Conservation (phyloP, 2,888 invertebrate genomes). For the Anthophora plumipes region DNA sequence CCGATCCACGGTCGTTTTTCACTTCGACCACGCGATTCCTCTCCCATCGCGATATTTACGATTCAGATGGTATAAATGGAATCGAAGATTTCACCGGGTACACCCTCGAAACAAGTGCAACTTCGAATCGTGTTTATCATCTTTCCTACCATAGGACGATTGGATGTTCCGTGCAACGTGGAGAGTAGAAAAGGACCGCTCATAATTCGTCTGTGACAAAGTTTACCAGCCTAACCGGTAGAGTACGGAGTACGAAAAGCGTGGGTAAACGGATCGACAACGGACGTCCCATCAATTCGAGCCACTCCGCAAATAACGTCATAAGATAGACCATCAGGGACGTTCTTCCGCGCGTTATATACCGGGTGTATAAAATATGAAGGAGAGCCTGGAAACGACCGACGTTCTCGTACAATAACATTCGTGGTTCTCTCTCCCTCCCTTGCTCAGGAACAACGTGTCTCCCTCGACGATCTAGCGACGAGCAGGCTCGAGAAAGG, state of each 20-base stretch:
- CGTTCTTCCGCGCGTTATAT: conserved; percentile 70
- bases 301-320: conserved; percentile 76
- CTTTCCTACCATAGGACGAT: conserved; percentile 23
- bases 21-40: conserved; percentile 40
- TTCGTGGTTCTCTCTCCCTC: conserved; percentile 67
- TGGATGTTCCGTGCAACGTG: conserved; percentile 55
- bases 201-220: conserved; percentile 54
- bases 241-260: conserved; percentile 6
- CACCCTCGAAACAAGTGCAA: conserved; percentile 2
- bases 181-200: conserved; percentile 41
- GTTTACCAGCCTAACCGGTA: conserved; percentile 31
- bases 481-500: conserved; percentile 25
- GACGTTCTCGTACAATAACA: conserved; percentile 77
- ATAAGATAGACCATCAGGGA: conserved; percentile 74
- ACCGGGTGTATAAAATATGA: conserved; percentile 76
- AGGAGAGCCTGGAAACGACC: conserved; percentile 62
- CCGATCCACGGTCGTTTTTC: conserved; percentile 42
- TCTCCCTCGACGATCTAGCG: conserved; percentile 51
- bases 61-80: conserved; percentile 60
- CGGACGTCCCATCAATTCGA: conserved; percentile 69
- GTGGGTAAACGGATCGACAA: conserved; percentile 63
- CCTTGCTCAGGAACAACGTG: conserved; percentile 28
- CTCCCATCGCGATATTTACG: conserved; percentile 59
- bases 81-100: conserved; percentile 50
- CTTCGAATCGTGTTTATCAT: conserved; percentile 49